Evolutionary conservation across 2,113 vertebrate species (phyloP).

Genomic region (Nycticryphes semicollaris): DNA sequence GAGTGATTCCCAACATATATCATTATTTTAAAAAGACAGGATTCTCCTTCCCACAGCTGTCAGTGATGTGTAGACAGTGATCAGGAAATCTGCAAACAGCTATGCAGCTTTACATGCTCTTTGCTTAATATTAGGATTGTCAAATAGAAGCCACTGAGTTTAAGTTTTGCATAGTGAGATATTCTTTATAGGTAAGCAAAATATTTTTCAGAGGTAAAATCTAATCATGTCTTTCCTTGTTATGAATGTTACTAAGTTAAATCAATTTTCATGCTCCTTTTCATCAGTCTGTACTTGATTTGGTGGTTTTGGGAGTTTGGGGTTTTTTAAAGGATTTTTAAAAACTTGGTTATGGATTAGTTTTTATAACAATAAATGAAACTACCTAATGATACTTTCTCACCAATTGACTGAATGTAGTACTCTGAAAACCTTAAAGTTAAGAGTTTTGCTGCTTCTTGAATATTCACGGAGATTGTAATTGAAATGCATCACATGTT

Average conservation of each 20-base stretch:
- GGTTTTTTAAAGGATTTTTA: background rate
- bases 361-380: constrained; percentile 3
- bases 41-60: background rate
- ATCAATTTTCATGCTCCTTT: background rate
- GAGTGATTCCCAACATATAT: background rate
- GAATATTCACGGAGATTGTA: constrained; percentile 50
- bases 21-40: background rate
- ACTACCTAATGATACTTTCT: constrained; percentile 36
- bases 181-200: background rate
- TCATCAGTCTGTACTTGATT: background rate
- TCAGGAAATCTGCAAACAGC: background rate
- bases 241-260: background rate
- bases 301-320: background rate
- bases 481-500: constrained; percentile 22
- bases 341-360: background rate
- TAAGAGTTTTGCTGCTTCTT: constrained; percentile 37
- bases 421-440: constrained; percentile 20
- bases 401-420: constrained; percentile 19
- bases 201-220: background rate
- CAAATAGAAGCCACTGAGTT: background rate
- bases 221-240: background rate
- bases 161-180: background rate
- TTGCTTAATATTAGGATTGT: background rate
- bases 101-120: background rate
- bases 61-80: background rate